phyloP scores from a whole-genome alignment of 1,140 invertebrate species.

The Pseudomyrmex gracilis region DNA sequence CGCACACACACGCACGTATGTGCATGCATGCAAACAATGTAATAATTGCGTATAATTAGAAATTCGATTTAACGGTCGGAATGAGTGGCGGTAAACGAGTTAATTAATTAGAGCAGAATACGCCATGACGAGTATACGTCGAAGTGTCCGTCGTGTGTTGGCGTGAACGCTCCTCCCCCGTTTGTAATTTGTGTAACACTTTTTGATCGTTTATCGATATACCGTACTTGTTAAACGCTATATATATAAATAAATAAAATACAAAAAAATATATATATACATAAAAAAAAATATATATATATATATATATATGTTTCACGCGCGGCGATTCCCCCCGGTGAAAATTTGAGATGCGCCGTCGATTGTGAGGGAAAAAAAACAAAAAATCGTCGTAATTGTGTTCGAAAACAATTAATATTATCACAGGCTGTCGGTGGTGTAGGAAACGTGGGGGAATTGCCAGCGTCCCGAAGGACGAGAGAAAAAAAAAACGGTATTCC shows the following conservation, averaged over 20 bases:
- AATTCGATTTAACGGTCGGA: conserved; percentile 44
- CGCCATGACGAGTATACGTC: conserved; percentile 30
- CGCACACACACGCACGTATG: conserved; percentile 52
- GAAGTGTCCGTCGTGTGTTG: conserved; percentile 66
- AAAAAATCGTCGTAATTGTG: conserved; percentile 14
- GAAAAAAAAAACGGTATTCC: conserved; percentile 70
- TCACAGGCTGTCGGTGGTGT: conserved; percentile 29
- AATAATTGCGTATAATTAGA: conserved; percentile 53
- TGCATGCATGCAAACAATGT: conserved; percentile 25
- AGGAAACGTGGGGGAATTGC: conserved; percentile 61
- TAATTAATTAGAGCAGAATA: conserved; percentile 55
- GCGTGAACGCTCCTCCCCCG: conserved; percentile 44
- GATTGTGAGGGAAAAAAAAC: background rate
- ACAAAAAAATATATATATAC: conserved; percentile 60
- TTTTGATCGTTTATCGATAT: conserved; percentile 71
- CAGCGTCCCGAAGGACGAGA: conserved; percentile 64
- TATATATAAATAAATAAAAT: conserved; percentile 49
- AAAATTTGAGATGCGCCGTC: conserved; percentile 14
- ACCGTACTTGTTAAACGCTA: conserved; percentile 73
- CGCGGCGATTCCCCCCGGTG: conserved; percentile 66
- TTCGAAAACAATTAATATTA: conserved; percentile 49
- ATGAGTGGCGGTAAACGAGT: conserved; percentile 31
- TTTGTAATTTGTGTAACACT: conserved; percentile 68
- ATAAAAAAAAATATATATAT: conserved; percentile 1
- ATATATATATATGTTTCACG: conserved; percentile 62